Evolutionary conservation across 2,888 invertebrate species (phyloP).

Genomic region (Cantharis nigra): DNA sequence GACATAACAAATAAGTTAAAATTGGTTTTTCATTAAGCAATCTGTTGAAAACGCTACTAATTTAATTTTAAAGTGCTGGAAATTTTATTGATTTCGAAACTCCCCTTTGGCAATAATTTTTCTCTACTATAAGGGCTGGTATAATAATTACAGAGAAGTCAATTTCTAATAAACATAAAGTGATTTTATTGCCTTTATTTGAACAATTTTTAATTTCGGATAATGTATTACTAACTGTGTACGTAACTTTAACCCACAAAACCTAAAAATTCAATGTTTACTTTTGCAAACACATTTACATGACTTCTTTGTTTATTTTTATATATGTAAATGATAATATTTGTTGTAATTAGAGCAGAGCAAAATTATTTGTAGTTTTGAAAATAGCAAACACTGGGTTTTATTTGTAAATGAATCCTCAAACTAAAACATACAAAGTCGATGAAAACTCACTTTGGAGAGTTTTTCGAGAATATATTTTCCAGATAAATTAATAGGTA

Average conservation of each 20-base stretch:
- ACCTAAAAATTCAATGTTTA: not conserved
- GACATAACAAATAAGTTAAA: not conserved
- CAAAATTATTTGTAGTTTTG: not conserved
- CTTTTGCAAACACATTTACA: not conserved
- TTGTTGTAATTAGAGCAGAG: not conserved
- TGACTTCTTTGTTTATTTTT: not conserved
- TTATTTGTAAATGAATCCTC: not conserved
- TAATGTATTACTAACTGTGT: not conserved
- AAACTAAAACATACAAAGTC: not conserved
- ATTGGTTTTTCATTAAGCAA: constrained; percentile 9
- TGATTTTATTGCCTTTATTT: not conserved
- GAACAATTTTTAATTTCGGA: not conserved
- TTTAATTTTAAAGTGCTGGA: constrained; percentile 4
- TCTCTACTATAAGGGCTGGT: not conserved
- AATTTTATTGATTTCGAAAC: constrained; percentile 1
- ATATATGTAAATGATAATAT: not conserved
- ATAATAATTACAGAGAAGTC: not conserved
- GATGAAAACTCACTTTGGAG: not conserved
- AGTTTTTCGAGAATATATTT: not conserved
- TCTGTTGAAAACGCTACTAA: constrained; percentile 3
- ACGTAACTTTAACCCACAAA: not conserved
- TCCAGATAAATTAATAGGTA: not conserved
- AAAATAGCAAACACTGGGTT: not conserved
- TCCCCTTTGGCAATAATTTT: not conserved
- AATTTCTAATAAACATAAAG: not conserved